Evolutionary conservation across 2,113 vertebrate genomes (phyloP), one percentile per base, ranked within the genome.

Genomic region (Ochotona curzoniae): DNA sequence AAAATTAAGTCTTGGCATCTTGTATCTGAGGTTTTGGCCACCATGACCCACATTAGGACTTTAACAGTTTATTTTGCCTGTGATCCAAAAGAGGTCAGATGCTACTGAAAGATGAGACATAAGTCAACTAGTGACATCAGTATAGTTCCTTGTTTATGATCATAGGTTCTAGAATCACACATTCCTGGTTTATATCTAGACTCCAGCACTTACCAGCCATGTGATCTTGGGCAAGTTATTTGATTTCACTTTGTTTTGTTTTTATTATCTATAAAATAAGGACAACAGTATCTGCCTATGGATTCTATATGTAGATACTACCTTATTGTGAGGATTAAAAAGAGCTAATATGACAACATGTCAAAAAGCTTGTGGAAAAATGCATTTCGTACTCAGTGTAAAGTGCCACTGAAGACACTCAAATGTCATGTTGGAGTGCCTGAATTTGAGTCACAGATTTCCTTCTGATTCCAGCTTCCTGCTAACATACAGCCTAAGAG

Each of bases 241-340:
- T 89, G 76, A 80, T 21, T 75, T 81, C 23, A 76, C 14, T 76
- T 28, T 84, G 8, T n/a, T 25, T 87, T 23, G 86, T 38, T 47
- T 88, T 57, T 20, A 38, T 85, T 60, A 94, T 69, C 23, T 85
- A 8, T 92, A 89, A 90, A 81, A 91, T 84, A 92, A 84, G 18
- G 35, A 66, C 17, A 75, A 67, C 47, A 76, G 70, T 67, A 73
- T 54, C 54, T 57, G 54, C 38, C 38, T 44, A 44, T 57, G 18
- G 54, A 57, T 44, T 44, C 38, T 13, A 57, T 57, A 57, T 57
- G 18, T 57, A 18, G 12, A 57, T 57, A 57, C 54, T 57, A 57
- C 18, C 13, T 57, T 57, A 57, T 57, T 57, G 54, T 57, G 54
- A 57, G 18, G 54, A 57, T 20, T 57, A 18, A 57, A 44, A 57